phyloP scores from a whole-genome alignment of 2,113 vertebrate genomes.

The Smithornis capensis region DNA sequence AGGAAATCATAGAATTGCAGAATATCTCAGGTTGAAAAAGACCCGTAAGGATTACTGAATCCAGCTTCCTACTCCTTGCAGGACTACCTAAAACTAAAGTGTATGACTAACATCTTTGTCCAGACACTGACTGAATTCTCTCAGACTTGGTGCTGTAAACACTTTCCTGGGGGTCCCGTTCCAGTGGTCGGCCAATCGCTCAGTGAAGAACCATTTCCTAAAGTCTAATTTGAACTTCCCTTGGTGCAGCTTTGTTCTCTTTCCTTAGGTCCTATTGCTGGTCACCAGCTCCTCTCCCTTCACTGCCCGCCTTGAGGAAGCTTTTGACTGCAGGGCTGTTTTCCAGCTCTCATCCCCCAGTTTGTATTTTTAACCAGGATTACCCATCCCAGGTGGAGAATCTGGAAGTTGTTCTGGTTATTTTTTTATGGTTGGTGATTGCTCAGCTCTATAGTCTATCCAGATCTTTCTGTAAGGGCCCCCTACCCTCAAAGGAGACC shows the following conservation, averaged over 20 bases:
- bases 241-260: not conserved
- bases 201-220: not conserved
- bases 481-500: not conserved
- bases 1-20: not conserved
- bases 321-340: not conserved
- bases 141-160: not conserved
- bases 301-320: rapidly evolving
- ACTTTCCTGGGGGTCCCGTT: not conserved
- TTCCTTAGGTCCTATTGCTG: not conserved
- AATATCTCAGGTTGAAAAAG: not conserved
- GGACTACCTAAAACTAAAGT: not conserved
- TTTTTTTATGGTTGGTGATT: not conserved
- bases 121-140: not conserved
- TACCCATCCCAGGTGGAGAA: rapidly evolving
- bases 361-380: not conserved
- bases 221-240: not conserved
- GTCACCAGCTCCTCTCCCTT: not conserved
- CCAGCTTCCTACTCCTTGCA: not conserved
- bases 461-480: not conserved
- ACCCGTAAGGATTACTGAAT: not conserved
- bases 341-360: rapidly evolving
- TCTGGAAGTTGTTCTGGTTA: not conserved
- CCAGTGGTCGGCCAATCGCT: rapidly evolving
- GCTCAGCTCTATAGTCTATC: not conserved
- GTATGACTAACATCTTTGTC: not conserved